Evolutionary conservation across 2,888 invertebrate genomes (phyloP).

Genomic region (Chromoteleia sp.): DNA sequence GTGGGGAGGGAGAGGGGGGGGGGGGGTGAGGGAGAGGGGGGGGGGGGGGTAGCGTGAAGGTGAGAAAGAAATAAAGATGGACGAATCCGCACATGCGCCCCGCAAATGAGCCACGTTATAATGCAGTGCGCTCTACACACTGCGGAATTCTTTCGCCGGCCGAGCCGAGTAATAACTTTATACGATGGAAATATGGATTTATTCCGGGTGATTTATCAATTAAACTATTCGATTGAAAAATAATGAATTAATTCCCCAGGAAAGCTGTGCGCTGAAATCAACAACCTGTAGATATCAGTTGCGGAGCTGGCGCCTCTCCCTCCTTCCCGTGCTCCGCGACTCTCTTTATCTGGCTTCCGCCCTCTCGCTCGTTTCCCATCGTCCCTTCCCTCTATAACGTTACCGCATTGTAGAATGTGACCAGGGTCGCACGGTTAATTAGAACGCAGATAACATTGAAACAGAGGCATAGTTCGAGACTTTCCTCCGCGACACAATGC

Average conservation of each 20-base stretch:
- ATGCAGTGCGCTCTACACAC: conserved; percentile 33
- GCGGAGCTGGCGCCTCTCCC: conserved; percentile 39
- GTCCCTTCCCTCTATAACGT: conserved; percentile 38
- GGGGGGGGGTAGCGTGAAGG: conserved; percentile 1
- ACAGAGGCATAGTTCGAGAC: conserved; percentile 50
- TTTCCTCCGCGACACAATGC: conserved; percentile 34
- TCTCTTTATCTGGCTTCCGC: conserved; percentile 26
- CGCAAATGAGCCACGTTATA: conserved; percentile 42
- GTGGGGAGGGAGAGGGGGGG: background rate
- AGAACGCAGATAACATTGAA: conserved; percentile 58
- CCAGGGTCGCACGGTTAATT: conserved; percentile 61
- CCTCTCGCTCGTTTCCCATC: conserved; percentile 50
- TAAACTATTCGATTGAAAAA: conserved; percentile 75
- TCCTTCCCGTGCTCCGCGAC: background rate
- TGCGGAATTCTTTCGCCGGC: conserved; percentile 8
- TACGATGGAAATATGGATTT: conserved; percentile 74
- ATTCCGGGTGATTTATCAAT: conserved; percentile 74
- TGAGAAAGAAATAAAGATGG: conserved; percentile 33
- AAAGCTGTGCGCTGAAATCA: conserved; percentile 73
- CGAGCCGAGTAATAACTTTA: conserved; percentile 72
- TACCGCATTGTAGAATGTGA: conserved; percentile 64
- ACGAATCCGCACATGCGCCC: conserved; percentile 37
- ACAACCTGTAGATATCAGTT: conserved; percentile 79
- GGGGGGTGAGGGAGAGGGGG: conserved; percentile 8
- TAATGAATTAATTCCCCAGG: conserved; percentile 76